Conservation (phyloP, 1,140 invertebrate species). For the Thaumetopoea pityocampa region DNA sequence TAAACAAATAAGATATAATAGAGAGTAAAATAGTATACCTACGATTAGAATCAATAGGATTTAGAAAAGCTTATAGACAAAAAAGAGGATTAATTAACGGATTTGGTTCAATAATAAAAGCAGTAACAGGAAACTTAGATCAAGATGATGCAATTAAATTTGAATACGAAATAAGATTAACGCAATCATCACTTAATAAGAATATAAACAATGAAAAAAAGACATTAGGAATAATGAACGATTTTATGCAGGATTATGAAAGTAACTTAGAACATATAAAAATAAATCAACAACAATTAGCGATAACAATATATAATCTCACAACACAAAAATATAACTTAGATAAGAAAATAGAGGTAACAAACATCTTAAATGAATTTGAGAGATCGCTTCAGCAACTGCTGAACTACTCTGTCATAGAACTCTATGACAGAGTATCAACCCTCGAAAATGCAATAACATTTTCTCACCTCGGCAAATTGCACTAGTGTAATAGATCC, state of each 20-base stretch:
- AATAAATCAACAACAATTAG: conserved; percentile 11
- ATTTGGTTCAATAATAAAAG: conserved; percentile 15
- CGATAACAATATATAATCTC: conserved; percentile 11
- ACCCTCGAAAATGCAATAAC: conserved; percentile 28
- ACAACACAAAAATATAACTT: background rate
- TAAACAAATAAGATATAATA: conserved; percentile 25
- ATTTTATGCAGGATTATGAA: conserved; percentile 21
- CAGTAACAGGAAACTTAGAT: conserved; percentile 17
- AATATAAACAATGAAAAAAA: conserved; percentile 14
- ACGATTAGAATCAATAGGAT: conserved; percentile 21
- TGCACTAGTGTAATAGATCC: conserved; percentile 22
- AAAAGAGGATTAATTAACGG: conserved; percentile 14
- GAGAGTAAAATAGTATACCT: conserved; percentile 28
- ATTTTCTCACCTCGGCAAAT: conserved; percentile 22
- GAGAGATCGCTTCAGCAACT: conserved; percentile 20
- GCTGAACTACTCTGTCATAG: too few species aligned
- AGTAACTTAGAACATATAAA: conserved; percentile 12
- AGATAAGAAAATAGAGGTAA: conserved; percentile 2
- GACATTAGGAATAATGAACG: conserved; percentile 16
- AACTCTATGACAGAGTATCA: conserved; percentile 21
- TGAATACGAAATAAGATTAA: conserved; percentile 17
- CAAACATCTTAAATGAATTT: conserved; percentile 19
- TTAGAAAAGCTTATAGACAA: conserved; percentile 8
- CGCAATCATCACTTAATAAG: conserved; percentile 10
- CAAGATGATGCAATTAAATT: conserved; percentile 15